These are phyloP conservation scores for Ceramica pisi DNA, from an alignment of 2,888 invertebrate genomes.

Conservation along the genomic window DNA sequence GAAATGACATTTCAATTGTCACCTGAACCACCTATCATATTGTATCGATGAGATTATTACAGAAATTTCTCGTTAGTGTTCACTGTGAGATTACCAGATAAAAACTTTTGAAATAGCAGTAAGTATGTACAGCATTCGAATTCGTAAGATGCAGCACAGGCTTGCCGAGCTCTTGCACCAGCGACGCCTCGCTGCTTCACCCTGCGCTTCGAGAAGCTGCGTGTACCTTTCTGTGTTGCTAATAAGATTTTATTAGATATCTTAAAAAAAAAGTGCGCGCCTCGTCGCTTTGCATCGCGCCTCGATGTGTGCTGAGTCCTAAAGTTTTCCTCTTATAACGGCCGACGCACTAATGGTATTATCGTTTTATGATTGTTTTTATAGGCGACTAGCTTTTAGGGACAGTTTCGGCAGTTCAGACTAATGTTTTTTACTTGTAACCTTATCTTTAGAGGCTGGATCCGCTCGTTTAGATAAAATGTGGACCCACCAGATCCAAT, in stretches of 20 bases:
- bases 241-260: background rate
- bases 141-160: background rate
- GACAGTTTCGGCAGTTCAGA: constrained; percentile 30
- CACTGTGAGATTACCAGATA: no score
- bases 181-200: background rate
- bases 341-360: constrained; percentile 50
- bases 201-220: background rate
- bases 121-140: no score
- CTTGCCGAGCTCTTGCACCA: background rate
- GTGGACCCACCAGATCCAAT: background rate
- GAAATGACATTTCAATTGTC: no score
- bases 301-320: constrained; percentile 10
- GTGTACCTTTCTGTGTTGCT: background rate
- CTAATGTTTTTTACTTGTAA: constrained; percentile 42
- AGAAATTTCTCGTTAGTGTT: no score
- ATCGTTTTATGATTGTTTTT: constrained; percentile 60
- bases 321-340: constrained; percentile 52
- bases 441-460: constrained; percentile 23
- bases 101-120: no score
- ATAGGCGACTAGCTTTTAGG: constrained; percentile 45
- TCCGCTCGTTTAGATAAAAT: constrained; percentile 19
- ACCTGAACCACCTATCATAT: no score
- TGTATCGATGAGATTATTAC: no score
- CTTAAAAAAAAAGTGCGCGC: background rate
- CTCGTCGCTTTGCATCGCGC: background rate